A percentile compares a stretch with the other conserved stretches of the same genome.
Conservation (phyloP, 2,888 invertebrate genomes). For the Ichneumoninae sp. region DNA sequence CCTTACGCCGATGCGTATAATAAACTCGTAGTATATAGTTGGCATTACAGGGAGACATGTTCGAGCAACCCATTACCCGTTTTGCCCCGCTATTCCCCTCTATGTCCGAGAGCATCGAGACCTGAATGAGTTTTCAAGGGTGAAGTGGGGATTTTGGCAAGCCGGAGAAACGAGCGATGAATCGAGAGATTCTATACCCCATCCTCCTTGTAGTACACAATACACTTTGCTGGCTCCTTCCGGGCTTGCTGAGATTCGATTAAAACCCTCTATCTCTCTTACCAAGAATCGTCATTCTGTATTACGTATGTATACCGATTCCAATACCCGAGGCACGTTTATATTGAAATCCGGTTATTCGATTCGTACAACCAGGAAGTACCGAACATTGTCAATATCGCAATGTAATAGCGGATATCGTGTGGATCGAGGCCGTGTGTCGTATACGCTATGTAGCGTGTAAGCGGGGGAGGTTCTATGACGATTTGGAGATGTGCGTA, state of each 20-base stretch:
- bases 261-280: not conserved
- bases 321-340: not conserved
- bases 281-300: slow-evolving; percentile 9
- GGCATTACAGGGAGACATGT: not conserved
- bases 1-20: not conserved
- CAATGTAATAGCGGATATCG: slow-evolving; percentile 39
- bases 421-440: not conserved
- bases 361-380: slow-evolving; percentile 47
- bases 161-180: slow-evolving; percentile 45
- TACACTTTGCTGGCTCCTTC: slow-evolving; percentile 47
- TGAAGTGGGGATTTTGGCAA: slow-evolving; percentile 64
- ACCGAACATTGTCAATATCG: slow-evolving; percentile 52
- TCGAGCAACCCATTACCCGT: not conserved
- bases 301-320: not conserved
- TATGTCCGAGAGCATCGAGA: slow-evolving; percentile 48
- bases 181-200: slow-evolving; percentile 43
- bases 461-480: slow-evolving; percentile 42
- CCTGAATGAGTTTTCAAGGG: slow-evolving; percentile 67
- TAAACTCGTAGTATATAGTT: not conserved
- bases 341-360: slow-evolving; percentile 13
- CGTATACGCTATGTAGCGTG: slow-evolving; percentile 29
- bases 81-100: slow-evolving; percentile 13
- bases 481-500: slow-evolving; percentile 40
- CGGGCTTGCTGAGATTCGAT: slow-evolving; percentile 20
- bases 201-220: slow-evolving; percentile 15